A percentile compares a stretch with the other conserved stretches of the same genome.
These are phyloP conservation scores for Callorhinus ursinus DNA, from an alignment of 2,113 vertebrate genomes.

Conservation along the genomic window DNA sequence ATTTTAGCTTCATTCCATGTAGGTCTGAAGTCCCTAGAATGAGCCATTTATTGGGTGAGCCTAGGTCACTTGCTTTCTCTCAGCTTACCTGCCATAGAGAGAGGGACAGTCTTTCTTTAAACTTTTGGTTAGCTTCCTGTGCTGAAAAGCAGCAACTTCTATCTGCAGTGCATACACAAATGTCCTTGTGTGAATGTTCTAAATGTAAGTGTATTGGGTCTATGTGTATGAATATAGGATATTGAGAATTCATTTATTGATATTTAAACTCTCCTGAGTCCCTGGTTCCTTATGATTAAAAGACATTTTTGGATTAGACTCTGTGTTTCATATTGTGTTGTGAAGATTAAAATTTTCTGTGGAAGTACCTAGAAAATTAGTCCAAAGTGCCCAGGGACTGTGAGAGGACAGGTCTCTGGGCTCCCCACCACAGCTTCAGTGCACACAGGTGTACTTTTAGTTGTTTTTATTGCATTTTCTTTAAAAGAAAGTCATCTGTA, in stretches of 20 bases:
- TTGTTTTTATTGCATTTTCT: neutral
- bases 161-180: neutral
- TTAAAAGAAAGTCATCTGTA: neutral
- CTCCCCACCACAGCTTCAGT: neutral
- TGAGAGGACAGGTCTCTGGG: neutral
- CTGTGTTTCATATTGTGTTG: neutral
- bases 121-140: neutral
- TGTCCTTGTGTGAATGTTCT: neutral
- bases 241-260: neutral
- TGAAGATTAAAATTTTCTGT: neutral
- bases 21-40: neutral
- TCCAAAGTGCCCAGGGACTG: fast-evolving
- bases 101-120: neutral
- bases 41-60: neutral
- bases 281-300: neutral
- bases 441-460: neutral
- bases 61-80: neutral
- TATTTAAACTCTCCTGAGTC: conserved; percentile 12
- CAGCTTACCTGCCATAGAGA: neutral
- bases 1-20: neutral
- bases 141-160: neutral
- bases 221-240: neutral
- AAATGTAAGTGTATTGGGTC: neutral
- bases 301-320: neutral
- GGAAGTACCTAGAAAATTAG: neutral